Evolutionary conservation across 2,113 vertebrate species (phyloP).

Genomic region (Platichthys flesus): DNA sequence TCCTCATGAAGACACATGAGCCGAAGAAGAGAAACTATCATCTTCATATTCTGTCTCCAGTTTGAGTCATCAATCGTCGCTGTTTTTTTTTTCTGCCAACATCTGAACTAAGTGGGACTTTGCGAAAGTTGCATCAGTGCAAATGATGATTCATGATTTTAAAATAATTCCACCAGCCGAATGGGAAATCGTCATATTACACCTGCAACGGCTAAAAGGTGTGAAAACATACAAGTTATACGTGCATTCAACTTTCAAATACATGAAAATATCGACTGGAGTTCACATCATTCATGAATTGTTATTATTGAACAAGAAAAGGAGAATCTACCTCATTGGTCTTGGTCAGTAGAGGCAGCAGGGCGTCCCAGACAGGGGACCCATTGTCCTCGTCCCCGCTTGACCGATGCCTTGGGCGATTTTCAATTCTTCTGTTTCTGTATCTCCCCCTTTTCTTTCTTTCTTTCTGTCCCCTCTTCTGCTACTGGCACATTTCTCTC

Average conservation of each 20-base stretch:
- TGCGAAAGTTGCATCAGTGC: background rate
- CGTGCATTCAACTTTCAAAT: background rate
- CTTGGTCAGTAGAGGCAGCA: background rate
- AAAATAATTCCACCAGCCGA: background rate
- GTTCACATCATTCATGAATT: background rate
- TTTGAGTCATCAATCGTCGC: conserved; percentile 1
- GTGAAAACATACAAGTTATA: too few relatives aligned
- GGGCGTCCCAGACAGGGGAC: conserved; percentile 8
- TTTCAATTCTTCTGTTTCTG: background rate
- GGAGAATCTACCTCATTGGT: conserved; percentile 46
- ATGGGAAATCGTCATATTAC: background rate
- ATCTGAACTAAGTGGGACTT: background rate
- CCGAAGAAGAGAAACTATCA: background rate
- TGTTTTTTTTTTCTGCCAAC: background rate
- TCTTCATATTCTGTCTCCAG: background rate
- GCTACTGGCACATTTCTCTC: conserved; percentile 29
- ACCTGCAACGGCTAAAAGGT: background rate
- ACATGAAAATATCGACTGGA: background rate
- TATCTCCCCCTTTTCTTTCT: background rate
- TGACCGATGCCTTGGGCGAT: conserved; percentile 10
- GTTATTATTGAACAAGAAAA: background rate
- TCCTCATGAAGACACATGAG: background rate
- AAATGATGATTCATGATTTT: too few relatives aligned
- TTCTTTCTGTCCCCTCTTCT: conserved; percentile 2
- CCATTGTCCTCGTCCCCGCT: conserved; percentile 37